Conservation (phyloP, 2,113 vertebrate species). For the Syngnathoides biaculeatus region DNA sequence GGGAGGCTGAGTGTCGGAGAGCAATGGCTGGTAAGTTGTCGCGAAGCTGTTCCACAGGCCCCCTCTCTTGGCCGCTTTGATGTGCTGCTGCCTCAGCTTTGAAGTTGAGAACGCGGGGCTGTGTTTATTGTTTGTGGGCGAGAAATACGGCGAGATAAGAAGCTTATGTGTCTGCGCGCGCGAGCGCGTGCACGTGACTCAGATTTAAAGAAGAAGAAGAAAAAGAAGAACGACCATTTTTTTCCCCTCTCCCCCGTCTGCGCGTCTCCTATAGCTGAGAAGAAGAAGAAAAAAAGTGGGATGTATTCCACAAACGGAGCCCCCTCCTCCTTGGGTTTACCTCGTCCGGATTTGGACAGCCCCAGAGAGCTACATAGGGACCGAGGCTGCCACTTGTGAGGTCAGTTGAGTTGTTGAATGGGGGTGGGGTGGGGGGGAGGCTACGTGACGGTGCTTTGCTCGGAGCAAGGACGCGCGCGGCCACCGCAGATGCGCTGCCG, state of each 20-base stretch:
- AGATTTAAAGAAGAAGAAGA: constrained; percentile 17
- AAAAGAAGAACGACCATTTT: constrained; percentile 47
- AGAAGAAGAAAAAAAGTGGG: constrained; percentile 46
- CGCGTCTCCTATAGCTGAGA: constrained; percentile 43
- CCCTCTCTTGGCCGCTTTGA: constrained; percentile 75
- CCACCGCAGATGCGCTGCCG: constrained; percentile 20
- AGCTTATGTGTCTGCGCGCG: constrained; percentile 51
- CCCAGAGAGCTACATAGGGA: constrained; percentile 69
- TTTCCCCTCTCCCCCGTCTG: constrained; percentile 15
- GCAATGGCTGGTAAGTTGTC: constrained; percentile 79
- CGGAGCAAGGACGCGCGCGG: constrained; percentile 46
- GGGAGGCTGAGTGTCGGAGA: constrained; percentile 31
- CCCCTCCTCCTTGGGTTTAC: constrained; percentile 32
- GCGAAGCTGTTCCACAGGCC: constrained; percentile 67
- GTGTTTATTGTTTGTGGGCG: constrained; percentile 72
- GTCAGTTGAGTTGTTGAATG: constrained; percentile 74
- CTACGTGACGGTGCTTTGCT: constrained; percentile 42
- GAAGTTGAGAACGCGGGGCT: constrained; percentile 76
- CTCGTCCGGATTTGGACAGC: constrained; percentile 63
- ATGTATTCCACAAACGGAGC: constrained; percentile 55
- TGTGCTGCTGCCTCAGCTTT: constrained; percentile 78
- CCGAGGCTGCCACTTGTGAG: constrained; percentile 62
- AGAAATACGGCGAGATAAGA: constrained; percentile 70
- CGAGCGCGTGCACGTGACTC: constrained; percentile 22
- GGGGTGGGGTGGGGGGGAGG: constrained; percentile 60